Percentiles rank a stretch among this genome's conserved stretches.
Conservation (phyloP, 2,888 invertebrate genomes). For the Chironomus tentans region DNA sequence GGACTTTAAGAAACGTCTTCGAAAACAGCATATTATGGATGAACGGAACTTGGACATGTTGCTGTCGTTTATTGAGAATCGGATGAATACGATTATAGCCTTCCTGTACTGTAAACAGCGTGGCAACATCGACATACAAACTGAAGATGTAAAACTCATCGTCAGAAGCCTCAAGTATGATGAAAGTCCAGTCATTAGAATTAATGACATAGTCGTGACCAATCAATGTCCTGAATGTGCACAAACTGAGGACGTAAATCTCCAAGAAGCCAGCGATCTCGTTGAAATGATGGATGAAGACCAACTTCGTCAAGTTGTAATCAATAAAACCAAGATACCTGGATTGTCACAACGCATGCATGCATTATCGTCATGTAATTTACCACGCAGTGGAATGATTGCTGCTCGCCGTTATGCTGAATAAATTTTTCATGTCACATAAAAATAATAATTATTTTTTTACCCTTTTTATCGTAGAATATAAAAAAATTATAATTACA, state of each 20-base stretch:
- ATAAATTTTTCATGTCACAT: background rate
- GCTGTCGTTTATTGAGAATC: conserved; percentile 45
- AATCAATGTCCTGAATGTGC: conserved; percentile 43
- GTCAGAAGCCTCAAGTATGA: conserved; percentile 37
- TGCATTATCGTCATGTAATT: conserved; percentile 38
- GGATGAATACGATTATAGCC: conserved; percentile 47
- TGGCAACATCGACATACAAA: conserved; percentile 28
- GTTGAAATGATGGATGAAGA: conserved; percentile 29
- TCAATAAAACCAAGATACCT: conserved; percentile 39
- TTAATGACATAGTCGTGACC: conserved; percentile 43
- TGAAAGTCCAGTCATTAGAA: conserved; percentile 41
- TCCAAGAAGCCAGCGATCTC: conserved; percentile 36
- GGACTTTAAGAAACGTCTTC: conserved; percentile 45
- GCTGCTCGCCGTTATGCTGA: conserved; percentile 33
- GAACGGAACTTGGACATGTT: conserved; percentile 48
- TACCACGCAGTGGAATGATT: conserved; percentile 38
- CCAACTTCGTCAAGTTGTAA: conserved; percentile 34
- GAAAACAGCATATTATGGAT: conserved; percentile 51
- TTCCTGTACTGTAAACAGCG: conserved; percentile 42
- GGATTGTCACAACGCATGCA: conserved; percentile 42
- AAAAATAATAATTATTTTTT: too few species aligned
- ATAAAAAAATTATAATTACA: too few species aligned
- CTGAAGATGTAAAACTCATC: conserved; percentile 34
- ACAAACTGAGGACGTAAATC: conserved; percentile 39
- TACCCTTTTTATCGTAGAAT: too few species aligned